phyloP scores from a whole-genome alignment of 1,140 invertebrate genomes.

The Sycophaga agraensis region DNA sequence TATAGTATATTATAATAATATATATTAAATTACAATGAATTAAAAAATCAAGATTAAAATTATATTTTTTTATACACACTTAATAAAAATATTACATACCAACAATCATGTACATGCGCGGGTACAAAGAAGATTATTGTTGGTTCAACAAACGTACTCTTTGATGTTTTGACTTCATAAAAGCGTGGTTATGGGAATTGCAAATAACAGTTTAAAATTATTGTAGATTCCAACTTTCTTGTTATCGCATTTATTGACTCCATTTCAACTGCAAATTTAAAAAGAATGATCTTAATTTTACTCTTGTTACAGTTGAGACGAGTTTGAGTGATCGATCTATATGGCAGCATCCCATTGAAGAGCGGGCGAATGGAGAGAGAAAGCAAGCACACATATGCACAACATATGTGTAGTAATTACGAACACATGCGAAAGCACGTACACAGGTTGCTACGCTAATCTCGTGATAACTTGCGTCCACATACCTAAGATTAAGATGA shows the following conservation, averaged over 20 bases:
- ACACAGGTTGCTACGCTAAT: not conserved
- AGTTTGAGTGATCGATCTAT: not conserved
- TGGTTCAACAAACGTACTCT: not conserved
- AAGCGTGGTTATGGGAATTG: slow-evolving; percentile 3
- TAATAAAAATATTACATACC: not conserved
- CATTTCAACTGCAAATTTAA: not conserved
- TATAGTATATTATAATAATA: too few relatives aligned
- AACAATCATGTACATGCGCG: not conserved
- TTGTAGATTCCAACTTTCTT: not conserved
- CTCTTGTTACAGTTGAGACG: not conserved
- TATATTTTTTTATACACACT: not conserved
- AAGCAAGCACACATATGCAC: slow-evolving; percentile 3
- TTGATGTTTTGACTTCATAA: not conserved
- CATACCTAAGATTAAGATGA: slow-evolving; percentile 1
- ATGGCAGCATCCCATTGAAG: not conserved
- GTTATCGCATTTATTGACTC: not conserved
- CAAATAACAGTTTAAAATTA: not conserved
- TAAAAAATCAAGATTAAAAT: not conserved
- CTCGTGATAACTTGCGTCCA: slow-evolving; percentile 2
- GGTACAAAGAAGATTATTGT: not conserved
- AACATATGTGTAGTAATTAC: too few relatives aligned
- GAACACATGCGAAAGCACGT: too few relatives aligned
- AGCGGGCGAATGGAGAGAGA: slow-evolving; percentile 31
- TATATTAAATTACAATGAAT: not conserved
- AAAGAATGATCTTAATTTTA: not conserved